Evolutionary conservation across 2,888 invertebrate genomes (phyloP).

Genomic region (Stenichneumon culpator): DNA sequence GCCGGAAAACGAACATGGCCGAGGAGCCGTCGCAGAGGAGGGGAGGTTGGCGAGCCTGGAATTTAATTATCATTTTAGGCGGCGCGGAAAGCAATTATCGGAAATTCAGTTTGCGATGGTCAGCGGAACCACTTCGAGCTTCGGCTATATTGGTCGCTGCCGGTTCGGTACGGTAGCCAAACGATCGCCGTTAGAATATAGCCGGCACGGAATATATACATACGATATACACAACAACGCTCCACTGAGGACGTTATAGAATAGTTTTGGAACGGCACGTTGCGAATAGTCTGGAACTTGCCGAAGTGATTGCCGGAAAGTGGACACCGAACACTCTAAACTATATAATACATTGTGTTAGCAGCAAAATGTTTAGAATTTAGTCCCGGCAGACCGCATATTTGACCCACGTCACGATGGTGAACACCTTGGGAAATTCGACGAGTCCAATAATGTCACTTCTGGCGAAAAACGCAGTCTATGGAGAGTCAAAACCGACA

Average conservation of each 20-base stretch:
- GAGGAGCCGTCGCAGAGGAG: constrained; percentile 19
- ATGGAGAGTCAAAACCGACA: background rate
- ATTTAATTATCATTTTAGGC: constrained; percentile 84
- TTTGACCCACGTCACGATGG: background rate
- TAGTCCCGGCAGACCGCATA: constrained; percentile 34
- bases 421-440: background rate
- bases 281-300: background rate
- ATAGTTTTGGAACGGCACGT: constrained; percentile 24
- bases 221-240: constrained; percentile 6
- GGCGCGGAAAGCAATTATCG: constrained; percentile 83
- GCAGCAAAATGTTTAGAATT: constrained; percentile 54
- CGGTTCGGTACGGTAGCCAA: constrained; percentile 4
- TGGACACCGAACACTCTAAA: constrained; percentile 1
- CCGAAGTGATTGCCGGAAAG: background rate
- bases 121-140: constrained; percentile 74
- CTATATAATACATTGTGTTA: background rate
- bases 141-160: constrained; percentile 19
- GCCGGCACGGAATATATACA: background rate
- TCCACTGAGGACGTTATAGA: constrained; percentile 14
- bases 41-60: constrained; percentile 71
- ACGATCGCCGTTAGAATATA: constrained; percentile 15
- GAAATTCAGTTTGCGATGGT: constrained; percentile 82
- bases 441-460: background rate
- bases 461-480: background rate
- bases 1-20: background rate